phyloP scores from a whole-genome alignment of 2,113 vertebrate species.

The Mesoclemmys tuberculata region DNA sequence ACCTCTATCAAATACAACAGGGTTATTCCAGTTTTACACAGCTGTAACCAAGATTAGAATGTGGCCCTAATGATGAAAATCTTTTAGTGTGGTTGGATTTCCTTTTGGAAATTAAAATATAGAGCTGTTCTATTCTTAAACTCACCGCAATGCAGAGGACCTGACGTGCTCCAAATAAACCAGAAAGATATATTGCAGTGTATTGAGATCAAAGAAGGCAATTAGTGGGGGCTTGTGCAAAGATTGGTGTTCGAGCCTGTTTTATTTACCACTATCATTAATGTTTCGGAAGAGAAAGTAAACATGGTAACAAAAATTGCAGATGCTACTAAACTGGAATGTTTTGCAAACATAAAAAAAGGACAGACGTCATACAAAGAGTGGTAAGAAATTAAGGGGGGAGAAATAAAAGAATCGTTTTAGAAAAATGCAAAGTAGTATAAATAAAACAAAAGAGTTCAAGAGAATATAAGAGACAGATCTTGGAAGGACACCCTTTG shows the following conservation, averaged over 20 bases:
- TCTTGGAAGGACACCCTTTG: not conserved
- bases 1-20: not conserved
- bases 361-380: not conserved
- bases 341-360: conserved; percentile 60
- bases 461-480: not conserved
- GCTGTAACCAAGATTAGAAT: conserved; percentile 24
- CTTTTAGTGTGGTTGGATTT: not conserved
- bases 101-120: not conserved
- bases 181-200: not conserved
- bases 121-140: not conserved
- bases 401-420: conserved; percentile 25
- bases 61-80: not conserved
- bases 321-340: conserved; percentile 63
- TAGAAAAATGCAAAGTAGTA: conserved; percentile 23
- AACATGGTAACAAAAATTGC: conserved; percentile 63
- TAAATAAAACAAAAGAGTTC: not conserved
- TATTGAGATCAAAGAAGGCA: not conserved
- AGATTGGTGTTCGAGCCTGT: not conserved
- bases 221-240: conserved; percentile 31
- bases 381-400: conserved; percentile 55
- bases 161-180: not conserved
- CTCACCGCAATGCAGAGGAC: not conserved
- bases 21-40: not conserved
- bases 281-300: conserved; percentile 32
- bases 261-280: conserved; percentile 8